Percentiles rank a stretch among this genome's conserved stretches.
phyloP scores from a whole-genome alignment of 2,888 invertebrate genomes.

The Hyposoter didymator region DNA sequence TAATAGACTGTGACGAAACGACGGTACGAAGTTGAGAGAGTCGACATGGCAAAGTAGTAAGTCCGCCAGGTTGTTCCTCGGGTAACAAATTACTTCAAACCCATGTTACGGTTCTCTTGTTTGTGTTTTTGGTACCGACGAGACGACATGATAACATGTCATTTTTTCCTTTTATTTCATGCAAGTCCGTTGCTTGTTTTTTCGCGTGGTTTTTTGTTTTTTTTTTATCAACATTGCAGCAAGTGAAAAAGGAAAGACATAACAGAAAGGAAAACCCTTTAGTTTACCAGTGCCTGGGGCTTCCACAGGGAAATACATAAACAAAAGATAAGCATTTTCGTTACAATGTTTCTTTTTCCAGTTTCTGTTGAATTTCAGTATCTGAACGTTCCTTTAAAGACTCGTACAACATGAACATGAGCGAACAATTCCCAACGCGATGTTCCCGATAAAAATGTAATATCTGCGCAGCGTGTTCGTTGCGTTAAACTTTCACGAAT shows the following conservation, averaged over 20 bases:
- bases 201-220: neutral
- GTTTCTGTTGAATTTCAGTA: conserved; percentile 16
- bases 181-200: neutral
- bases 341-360: conserved; percentile 25
- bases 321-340: conserved; percentile 13
- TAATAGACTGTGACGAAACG: conserved; percentile 57
- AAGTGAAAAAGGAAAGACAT: neutral
- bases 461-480: neutral
- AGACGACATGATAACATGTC: neutral
- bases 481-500: conserved; percentile 12
- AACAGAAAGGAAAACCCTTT: neutral
- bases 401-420: neutral
- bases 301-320: conserved; percentile 19
- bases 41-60: conserved; percentile 41
- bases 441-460: conserved; percentile 35
- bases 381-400: conserved; percentile 12
- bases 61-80: conserved; percentile 14
- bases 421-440: neutral
- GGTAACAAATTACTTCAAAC: conserved; percentile 21
- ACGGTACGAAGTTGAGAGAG: conserved; percentile 5
- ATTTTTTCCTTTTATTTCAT: neutral
- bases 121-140: conserved; percentile 7
- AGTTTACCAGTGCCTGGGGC: neutral
- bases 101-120: conserved; percentile 24
- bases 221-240: neutral